Percentiles rank a stretch among this genome's conserved stretches.
Conservation (phyloP, 2,888 invertebrate species). For the Ametastegia equiseti region DNA sequence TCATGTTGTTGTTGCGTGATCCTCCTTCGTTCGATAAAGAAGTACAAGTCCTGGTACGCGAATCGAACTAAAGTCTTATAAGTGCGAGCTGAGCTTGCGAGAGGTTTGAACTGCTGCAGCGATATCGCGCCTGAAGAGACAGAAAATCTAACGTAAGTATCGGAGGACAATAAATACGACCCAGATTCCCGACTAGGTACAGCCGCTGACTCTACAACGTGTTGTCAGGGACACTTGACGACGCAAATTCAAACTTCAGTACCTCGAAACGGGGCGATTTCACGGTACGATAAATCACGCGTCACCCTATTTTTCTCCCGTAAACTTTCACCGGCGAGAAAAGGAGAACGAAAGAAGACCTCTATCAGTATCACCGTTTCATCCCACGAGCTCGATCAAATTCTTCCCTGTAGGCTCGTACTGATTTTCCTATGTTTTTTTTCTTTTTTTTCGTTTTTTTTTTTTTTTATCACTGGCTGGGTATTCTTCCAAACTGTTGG, state of each 20-base stretch:
- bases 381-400: not conserved
- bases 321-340: not conserved
- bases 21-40: not conserved
- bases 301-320: constrained; percentile 8
- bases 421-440: too few species aligned
- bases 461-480: too few species aligned
- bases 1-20: not conserved
- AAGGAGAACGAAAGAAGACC: not conserved
- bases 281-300: constrained; percentile 22
- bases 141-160: not conserved
- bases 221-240: constrained; percentile 24
- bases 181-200: not conserved
- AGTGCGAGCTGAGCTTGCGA: not conserved
- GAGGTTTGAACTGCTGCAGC: not conserved
- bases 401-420: too few species aligned
- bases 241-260: constrained; percentile 37
- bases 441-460: too few species aligned
- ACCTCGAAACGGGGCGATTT: constrained; percentile 28
- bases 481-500: too few species aligned
- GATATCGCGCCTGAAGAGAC: not conserved
- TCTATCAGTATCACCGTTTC: not conserved
- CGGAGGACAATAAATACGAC: constrained; percentile 34
- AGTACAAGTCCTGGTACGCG: not conserved
- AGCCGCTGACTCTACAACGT: constrained; percentile 9
- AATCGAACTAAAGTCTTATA: constrained; percentile 21